Percentiles rank a stretch among this genome's conserved stretches.
Evolutionary conservation across 64 coral and sea anemone genomes (phyloP).

Genomic region (Platygyra sinensis): DNA sequence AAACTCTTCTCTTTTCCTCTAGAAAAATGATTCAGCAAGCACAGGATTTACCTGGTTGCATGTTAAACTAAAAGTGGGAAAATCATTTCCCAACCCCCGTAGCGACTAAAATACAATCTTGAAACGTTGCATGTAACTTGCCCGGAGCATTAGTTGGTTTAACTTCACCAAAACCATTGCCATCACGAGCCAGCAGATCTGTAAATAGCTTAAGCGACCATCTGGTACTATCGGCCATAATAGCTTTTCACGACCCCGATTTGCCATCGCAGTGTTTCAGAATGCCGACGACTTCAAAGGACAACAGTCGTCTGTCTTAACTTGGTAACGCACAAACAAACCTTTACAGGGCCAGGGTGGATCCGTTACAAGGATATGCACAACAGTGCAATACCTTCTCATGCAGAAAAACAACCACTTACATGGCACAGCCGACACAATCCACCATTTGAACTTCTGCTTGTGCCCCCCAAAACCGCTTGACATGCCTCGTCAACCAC

Average conservation of each 20-base stretch:
- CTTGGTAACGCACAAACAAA: not conserved
- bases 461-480: too few relatives aligned
- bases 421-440: too few relatives aligned
- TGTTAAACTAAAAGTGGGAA: not conserved
- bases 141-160: not conserved
- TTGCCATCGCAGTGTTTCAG: not conserved
- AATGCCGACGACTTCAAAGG: not conserved
- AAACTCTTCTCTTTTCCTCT: too few relatives aligned
- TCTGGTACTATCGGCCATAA: not conserved
- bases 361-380: not conserved
- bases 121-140: not conserved
- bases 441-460: too few relatives aligned
- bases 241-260: not conserved
- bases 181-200: too few relatives aligned
- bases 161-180: not conserved
- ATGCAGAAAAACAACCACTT: slow-evolving; percentile 47
- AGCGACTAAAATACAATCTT: not conserved
- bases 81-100: not conserved
- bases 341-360: slow-evolving; percentile 34
- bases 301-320: not conserved
- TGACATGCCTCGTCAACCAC: too few relatives aligned
- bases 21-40: too few relatives aligned
- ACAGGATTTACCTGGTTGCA: not conserved
- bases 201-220: too few relatives aligned
- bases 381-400: slow-evolving; percentile 43